Conservation (phyloP, 2,797 vertebrate species). For the Centropyge bicolor region DNA sequence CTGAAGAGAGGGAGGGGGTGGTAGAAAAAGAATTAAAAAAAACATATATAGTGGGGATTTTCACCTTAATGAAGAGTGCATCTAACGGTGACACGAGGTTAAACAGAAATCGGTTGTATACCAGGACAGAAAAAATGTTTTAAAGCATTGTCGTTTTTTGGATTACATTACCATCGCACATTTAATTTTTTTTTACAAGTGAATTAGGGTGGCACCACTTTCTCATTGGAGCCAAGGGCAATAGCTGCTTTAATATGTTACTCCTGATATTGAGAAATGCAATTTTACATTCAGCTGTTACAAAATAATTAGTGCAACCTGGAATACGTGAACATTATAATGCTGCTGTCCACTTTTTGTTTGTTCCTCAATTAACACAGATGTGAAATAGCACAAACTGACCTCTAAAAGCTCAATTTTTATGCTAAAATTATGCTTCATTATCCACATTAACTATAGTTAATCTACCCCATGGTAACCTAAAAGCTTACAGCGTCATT, state of each 20-base stretch:
- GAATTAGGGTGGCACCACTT: slow-evolving; percentile 15
- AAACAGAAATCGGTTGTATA: slow-evolving; percentile 40
- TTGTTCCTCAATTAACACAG: slow-evolving; percentile 21
- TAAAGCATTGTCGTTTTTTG: not conserved
- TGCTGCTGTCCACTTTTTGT: slow-evolving; percentile 9
- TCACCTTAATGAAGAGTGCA: slow-evolving; percentile 62
- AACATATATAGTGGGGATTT: slow-evolving; percentile 64
- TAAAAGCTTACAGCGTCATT: slow-evolving; percentile 53
- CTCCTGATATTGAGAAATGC: slow-evolving; percentile 26
- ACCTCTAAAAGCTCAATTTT: slow-evolving; percentile 35
- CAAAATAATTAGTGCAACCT: slow-evolving; percentile 29
- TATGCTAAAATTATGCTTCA: slow-evolving; percentile 32
- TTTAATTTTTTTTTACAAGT: slow-evolving; percentile 14
- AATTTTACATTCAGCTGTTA: slow-evolving; percentile 45
- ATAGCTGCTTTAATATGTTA: slow-evolving; percentile 23
- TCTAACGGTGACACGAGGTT: slow-evolving; percentile 35
- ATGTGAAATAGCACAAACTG: slow-evolving; percentile 12
- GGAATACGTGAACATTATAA: slow-evolving; percentile 13
- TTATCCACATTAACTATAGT: slow-evolving; percentile 37
- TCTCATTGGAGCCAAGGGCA: slow-evolving; percentile 9
- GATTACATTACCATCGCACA: not conserved
- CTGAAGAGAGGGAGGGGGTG: slow-evolving; percentile 80
- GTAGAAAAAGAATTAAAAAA: slow-evolving; percentile 67
- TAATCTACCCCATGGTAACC: slow-evolving; percentile 56
- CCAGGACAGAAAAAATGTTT: slow-evolving; percentile 19